phyloP scores from a whole-genome alignment of 2,113 vertebrate genomes.

The Rattus rattus region DNA sequence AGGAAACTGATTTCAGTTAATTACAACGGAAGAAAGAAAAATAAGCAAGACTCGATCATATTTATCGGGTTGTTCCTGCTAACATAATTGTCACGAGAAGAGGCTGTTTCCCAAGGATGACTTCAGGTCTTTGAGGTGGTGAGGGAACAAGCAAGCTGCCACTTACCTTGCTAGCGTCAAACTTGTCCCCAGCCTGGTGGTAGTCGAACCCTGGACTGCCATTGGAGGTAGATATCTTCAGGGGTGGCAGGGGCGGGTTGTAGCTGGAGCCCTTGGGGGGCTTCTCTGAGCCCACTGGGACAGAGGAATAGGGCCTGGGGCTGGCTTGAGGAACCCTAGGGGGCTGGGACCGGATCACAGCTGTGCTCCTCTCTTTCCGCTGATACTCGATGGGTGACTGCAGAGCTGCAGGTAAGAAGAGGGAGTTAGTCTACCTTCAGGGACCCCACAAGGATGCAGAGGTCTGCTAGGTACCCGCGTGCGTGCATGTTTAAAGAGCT shows the following conservation, averaged over 20 bases:
- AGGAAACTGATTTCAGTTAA: background rate
- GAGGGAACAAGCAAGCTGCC: background rate
- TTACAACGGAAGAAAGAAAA: slow-evolving; percentile 43
- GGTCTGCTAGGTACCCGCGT: background rate
- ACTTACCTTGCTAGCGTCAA: slow-evolving; percentile 91
- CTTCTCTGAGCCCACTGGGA: slow-evolving; percentile 90
- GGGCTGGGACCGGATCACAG: slow-evolving; percentile 91
- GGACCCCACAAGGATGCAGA: background rate
- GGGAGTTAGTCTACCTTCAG: background rate
- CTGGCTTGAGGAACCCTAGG: slow-evolving; percentile 86
- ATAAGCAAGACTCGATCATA: background rate
- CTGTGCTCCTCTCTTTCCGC: slow-evolving; percentile 90
- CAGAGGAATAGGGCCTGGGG: slow-evolving; percentile 93
- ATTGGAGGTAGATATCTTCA: slow-evolving; percentile 96
- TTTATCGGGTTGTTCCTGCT: background rate
- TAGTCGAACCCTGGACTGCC: slow-evolving; percentile 93
- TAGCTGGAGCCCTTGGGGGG: slow-evolving; percentile 89
- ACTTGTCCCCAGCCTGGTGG: slow-evolving; percentile 90
- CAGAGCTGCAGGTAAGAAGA: slow-evolving; percentile 88
- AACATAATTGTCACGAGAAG: background rate
- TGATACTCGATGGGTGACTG: slow-evolving; percentile 98
- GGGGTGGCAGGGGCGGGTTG: slow-evolving; percentile 89
- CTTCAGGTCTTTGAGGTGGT: background rate
- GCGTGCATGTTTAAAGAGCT: background rate
- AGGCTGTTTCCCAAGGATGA: background rate